These are phyloP conservation scores for Uropsilus gracilis DNA, from an alignment of 2,113 vertebrate species.

Conservation along the genomic window DNA sequence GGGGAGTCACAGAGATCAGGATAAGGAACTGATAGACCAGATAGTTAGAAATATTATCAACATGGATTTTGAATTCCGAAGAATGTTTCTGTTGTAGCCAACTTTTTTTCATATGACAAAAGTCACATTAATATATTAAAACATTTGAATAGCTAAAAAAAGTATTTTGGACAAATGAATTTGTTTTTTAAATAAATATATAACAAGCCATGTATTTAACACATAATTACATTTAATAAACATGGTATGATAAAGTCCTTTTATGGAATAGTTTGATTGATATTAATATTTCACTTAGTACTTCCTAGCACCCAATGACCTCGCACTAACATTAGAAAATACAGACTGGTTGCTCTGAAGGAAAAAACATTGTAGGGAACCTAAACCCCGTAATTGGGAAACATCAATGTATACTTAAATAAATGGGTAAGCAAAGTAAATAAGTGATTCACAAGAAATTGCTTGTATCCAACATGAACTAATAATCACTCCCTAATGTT, in stretches of 20 bases:
- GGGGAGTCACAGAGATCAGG: neutral
- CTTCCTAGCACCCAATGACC: neutral
- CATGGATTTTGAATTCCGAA: neutral
- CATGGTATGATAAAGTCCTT: neutral
- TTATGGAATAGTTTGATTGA: slow-evolving; percentile 23
- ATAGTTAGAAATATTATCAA: neutral
- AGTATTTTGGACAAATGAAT: neutral
- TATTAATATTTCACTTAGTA: neutral
- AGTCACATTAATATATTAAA: slow-evolving; percentile 16
- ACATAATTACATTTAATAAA: neutral
- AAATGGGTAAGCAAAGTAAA: slow-evolving; percentile 15
- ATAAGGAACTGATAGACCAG: neutral
- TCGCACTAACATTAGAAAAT: slow-evolving; percentile 31
- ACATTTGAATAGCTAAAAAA: neutral
- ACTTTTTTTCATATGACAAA: neutral
- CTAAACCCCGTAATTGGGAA: slow-evolving; percentile 23
- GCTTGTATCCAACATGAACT: neutral
- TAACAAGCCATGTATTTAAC: neutral
- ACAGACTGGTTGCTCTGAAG: neutral
- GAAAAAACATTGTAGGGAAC: neutral
- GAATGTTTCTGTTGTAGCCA: neutral
- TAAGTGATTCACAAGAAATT: slow-evolving; percentile 25
- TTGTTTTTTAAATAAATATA: neutral
- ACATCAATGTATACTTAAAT: slow-evolving; percentile 8
- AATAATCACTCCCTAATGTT: neutral